A percentile compares a stretch with the other conserved stretches of the same genome.
These are phyloP conservation scores for Ailuropoda melanoleuca DNA, from an alignment of 2,113 vertebrate species.

Conservation along the genomic window DNA sequence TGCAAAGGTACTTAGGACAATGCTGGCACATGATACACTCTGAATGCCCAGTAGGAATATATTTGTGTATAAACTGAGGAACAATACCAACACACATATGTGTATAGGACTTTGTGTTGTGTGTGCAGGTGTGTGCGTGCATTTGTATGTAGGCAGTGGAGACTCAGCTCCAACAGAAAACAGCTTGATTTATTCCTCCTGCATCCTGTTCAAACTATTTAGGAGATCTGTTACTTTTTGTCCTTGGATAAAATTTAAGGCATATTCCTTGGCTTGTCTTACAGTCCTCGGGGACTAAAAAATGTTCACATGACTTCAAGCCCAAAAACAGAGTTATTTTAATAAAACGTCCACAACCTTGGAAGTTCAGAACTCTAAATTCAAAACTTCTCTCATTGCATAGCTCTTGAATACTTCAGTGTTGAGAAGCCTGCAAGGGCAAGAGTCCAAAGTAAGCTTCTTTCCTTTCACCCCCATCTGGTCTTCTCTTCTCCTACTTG, in stretches of 20 bases:
- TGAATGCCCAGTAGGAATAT: not conserved
- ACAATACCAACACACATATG: not conserved
- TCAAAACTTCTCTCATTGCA: not conserved
- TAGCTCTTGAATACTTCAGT: not conserved
- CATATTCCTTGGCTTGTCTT: not conserved
- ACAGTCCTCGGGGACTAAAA: not conserved
- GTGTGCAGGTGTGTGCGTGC: not conserved
- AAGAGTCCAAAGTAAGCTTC: not conserved
- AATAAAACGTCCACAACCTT: not conserved
- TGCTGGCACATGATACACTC: not conserved
- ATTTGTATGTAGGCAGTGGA: accelerated
- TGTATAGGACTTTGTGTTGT: not conserved
- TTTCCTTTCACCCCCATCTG: not conserved
- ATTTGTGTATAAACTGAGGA: not conserved
- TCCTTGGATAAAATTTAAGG: not conserved
- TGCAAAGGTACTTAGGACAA: not conserved
- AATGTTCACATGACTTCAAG: not conserved
- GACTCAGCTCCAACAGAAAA: not conserved
- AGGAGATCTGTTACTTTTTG: not conserved
- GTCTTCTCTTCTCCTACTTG: not conserved
- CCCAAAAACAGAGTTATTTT: not conserved
- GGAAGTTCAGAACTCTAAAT: not conserved
- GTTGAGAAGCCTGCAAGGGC: not conserved
- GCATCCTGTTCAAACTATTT: not conserved
- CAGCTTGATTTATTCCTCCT: not conserved